Conservation (phyloP, 2,888 invertebrate species). For the Ennomos fuscantarius region DNA sequence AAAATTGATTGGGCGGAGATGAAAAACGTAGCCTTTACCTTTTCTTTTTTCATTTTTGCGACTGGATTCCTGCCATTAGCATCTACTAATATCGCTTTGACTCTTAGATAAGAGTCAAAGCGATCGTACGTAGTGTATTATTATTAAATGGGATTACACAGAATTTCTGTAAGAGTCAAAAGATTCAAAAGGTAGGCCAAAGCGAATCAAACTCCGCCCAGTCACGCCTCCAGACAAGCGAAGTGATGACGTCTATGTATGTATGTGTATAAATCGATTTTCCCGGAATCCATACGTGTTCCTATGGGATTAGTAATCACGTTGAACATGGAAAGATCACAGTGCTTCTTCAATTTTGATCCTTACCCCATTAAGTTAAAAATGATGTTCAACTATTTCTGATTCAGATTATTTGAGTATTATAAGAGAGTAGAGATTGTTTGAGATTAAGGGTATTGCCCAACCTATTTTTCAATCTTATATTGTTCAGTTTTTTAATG, state of each 20-base stretch:
- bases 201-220: conserved; percentile 20
- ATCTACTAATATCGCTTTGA: too few species aligned
- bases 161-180: background rate
- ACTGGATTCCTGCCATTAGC: too few species aligned
- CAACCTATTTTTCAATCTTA: background rate
- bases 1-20: too few species aligned
- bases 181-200: conserved; percentile 3
- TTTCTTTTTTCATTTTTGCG: too few species aligned
- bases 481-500: background rate
- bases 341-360: conserved; percentile 2
- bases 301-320: conserved; percentile 9
- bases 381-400: background rate
- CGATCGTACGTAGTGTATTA: too few species aligned
- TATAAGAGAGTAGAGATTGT: too few species aligned
- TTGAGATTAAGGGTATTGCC: too few species aligned
- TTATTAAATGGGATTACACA: too few species aligned
- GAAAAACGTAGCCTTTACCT: too few species aligned
- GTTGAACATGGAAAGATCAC: background rate
- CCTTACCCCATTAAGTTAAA: background rate
- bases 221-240: conserved; percentile 17
- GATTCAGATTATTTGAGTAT: too few species aligned
- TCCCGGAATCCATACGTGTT: conserved; percentile 18
- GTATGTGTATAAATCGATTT: conserved; percentile 3
- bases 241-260: conserved; percentile 17
- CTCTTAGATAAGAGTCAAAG: too few species aligned